A percentile compares a stretch with the other conserved stretches of the same genome.
phyloP scores from a whole-genome alignment of 2,888 invertebrate species.

The Aproaerema taeniolella region DNA sequence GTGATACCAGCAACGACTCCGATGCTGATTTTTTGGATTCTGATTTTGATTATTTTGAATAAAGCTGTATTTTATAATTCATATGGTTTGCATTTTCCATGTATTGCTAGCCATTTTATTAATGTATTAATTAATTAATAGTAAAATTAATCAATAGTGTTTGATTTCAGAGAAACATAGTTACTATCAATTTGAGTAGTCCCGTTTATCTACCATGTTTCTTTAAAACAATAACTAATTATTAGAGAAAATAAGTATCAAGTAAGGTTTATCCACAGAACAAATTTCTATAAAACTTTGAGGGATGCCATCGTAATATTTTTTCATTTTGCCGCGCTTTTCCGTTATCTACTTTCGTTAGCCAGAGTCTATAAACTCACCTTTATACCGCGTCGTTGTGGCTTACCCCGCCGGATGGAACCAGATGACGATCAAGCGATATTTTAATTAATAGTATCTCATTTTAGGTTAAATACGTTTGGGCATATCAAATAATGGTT shows the following conservation, averaged over 20 bases:
- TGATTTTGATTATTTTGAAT: slow-evolving; percentile 8
- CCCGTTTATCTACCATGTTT: neutral
- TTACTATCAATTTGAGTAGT: neutral
- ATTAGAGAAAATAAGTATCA: neutral
- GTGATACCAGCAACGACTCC: slow-evolving; percentile 4
- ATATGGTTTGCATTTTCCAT: neutral
- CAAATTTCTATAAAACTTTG: neutral
- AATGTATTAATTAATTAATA: neutral
- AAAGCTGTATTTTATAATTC: neutral
- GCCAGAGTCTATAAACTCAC: slow-evolving; percentile 3
- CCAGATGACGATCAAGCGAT: too few species aligned
- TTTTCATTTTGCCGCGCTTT: slow-evolving; percentile 8
- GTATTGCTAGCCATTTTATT: neutral
- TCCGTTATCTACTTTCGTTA: neutral
- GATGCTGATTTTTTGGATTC: slow-evolving; percentile 9
- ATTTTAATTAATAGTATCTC: too few species aligned
- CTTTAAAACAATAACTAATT: neutral
- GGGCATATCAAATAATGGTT: too few species aligned
- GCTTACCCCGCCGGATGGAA: too few species aligned
- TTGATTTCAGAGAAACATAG: neutral
- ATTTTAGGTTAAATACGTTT: too few species aligned
- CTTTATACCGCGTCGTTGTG: too few species aligned
- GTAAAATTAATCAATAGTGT: neutral
- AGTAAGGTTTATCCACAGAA: neutral
- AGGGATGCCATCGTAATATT: slow-evolving; percentile 2